Conservation (phyloP, 2,113 vertebrate species). For the Siphamia tubifer region DNA sequence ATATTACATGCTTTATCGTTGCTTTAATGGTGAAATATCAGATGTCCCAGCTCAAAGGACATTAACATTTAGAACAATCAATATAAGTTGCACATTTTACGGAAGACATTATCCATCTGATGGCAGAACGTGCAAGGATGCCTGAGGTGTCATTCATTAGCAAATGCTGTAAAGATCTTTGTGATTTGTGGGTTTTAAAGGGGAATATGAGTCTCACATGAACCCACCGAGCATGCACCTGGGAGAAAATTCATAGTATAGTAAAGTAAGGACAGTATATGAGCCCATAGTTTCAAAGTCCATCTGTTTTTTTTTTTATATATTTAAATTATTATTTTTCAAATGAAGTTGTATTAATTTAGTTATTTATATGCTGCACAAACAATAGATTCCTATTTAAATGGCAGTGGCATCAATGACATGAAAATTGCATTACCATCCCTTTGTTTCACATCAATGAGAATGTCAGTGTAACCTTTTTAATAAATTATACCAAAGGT, state of each 20-base stretch:
- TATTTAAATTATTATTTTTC: too few species aligned
- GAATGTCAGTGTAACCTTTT: slow-evolving; percentile 64
- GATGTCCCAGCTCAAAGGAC: slow-evolving; percentile 69
- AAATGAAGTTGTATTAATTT: slow-evolving; percentile 23
- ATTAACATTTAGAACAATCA: slow-evolving; percentile 81
- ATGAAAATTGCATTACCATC: slow-evolving; percentile 63
- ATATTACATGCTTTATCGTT: slow-evolving; percentile 75
- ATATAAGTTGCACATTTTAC: slow-evolving; percentile 76
- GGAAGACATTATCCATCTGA: slow-evolving; percentile 64
- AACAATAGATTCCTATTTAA: slow-evolving; percentile 55
- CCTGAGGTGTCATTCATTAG: slow-evolving; percentile 52
- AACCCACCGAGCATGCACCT: neutral
- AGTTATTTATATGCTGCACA: slow-evolving; percentile 28
- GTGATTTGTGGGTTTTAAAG: slow-evolving; percentile 37
- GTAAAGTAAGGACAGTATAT: neutral
- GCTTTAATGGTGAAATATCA: slow-evolving; percentile 77
- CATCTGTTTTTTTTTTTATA: slow-evolving; percentile 12
- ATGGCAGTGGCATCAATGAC: slow-evolving; percentile 50
- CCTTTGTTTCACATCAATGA: slow-evolving; percentile 73
- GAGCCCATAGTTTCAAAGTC: neutral
- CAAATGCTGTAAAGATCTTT: slow-evolving; percentile 41
- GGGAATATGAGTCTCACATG: slow-evolving; percentile 9
- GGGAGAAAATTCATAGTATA: slow-evolving; percentile 13
- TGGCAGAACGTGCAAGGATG: slow-evolving; percentile 42
- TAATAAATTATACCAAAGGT: slow-evolving; percentile 62